Evolutionary conservation across 2,888 invertebrate genomes (phyloP).

Genomic region (Clunio marinus): DNA sequence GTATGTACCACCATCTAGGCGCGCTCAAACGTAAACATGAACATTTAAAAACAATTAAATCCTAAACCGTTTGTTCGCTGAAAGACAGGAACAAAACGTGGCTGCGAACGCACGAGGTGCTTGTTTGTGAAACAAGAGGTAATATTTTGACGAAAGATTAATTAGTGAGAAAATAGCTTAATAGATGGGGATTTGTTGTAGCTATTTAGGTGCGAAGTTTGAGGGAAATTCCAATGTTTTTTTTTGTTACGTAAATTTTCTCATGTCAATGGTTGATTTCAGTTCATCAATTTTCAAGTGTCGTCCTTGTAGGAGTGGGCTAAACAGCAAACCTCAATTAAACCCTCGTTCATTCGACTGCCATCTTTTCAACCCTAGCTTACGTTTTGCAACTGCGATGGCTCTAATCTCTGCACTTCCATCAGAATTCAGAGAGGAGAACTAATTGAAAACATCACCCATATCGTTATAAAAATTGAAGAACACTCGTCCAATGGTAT

Average conservation of each 20-base stretch:
- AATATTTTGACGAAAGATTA: conserved; percentile 32
- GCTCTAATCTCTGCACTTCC: conserved; percentile 19
- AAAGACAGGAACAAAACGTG: background rate
- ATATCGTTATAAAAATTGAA: background rate
- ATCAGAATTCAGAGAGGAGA: background rate
- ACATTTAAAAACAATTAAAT: conserved; percentile 35
- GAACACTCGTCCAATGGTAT: conserved; percentile 1
- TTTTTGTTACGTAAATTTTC: background rate
- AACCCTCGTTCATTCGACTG: conserved; percentile 18
- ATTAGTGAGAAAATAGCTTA: conserved; percentile 29
- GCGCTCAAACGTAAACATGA: conserved; percentile 8
- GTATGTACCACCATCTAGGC: conserved; percentile 7
- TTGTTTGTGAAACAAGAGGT: background rate
- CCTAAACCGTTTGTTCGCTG: background rate
- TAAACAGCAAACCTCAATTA: conserved; percentile 34
- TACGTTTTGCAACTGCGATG: background rate
- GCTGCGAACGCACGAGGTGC: background rate
- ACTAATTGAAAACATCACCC: conserved; percentile 36
- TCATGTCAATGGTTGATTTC: conserved; percentile 16
- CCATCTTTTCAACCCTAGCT: background rate
- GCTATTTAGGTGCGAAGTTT: background rate
- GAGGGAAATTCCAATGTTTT: background rate
- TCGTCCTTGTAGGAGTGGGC: background rate
- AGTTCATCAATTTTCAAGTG: conserved; percentile 28
- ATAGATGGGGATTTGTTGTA: conserved; percentile 10